phyloP scores from a whole-genome alignment of 2,113 vertebrate species.

The Dromas ardeola region DNA sequence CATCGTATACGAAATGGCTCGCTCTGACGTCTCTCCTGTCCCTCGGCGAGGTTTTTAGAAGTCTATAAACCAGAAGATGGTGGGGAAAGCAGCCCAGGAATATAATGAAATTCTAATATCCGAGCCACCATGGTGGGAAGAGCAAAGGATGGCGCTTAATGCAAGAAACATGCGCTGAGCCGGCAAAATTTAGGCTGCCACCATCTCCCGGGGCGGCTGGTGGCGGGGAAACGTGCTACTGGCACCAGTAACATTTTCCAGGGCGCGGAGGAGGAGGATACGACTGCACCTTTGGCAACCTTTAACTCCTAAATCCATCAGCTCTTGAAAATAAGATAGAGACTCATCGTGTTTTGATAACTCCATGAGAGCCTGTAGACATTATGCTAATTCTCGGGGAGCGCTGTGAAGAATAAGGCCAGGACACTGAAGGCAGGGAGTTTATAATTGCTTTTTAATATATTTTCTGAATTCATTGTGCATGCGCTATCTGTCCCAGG shows the following conservation, averaged over 20 bases:
- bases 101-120: constrained; percentile 3
- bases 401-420: constrained; percentile 56
- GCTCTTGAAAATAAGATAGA: constrained; percentile 63
- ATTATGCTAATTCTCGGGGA: constrained; percentile 72
- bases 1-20: accelerated
- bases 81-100: constrained; percentile 2
- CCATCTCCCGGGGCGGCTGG: constrained; percentile 21
- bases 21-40: neutral
- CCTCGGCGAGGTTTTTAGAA: neutral
- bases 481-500: constrained; percentile 47
- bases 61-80: neutral
- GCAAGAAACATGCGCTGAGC: neutral
- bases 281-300: constrained; percentile 34
- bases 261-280: neutral
- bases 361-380: constrained; percentile 65
- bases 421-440: constrained; percentile 63
- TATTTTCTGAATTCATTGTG: constrained; percentile 74
- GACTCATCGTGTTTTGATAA: constrained; percentile 60
- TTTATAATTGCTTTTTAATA: constrained; percentile 77
- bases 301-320: constrained; percentile 43
- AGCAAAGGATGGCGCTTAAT: constrained; percentile 13
- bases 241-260: neutral
- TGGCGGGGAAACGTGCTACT: neutral
- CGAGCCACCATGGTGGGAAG: neutral
- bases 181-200: neutral